Base-by-base conservation (phyloP, 2,888 invertebrate genomes). In the Plagodis pulveraria region DNA sequence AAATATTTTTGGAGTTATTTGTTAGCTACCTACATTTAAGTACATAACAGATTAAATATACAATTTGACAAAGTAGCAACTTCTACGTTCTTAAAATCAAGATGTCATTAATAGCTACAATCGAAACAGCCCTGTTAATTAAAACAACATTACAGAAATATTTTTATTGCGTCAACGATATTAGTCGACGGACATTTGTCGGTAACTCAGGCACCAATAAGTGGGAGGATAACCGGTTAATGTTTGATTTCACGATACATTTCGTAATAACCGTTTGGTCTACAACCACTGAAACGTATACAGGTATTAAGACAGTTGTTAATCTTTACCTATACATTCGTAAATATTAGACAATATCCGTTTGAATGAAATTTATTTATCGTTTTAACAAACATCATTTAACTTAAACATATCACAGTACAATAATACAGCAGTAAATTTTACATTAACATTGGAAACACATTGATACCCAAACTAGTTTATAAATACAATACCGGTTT, bases 191-290 rank as follows among this genome's bases (percentile, higher is more conserved):
- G 52, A 49, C 45, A 49, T 51, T 51, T 36, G 44, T 35, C 11
- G 41, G 48, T 49, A 38, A 38, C 38, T 46, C 33, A 9, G 49
- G 56, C 56, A 46, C 44, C 48, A 40, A 36, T 51, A 56, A 56
- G 60, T 61, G 60, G 60, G 65, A 62, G 69, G 65, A 66, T 61
- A 63, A 66, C 70, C 69, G 66, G 66, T 58, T 57, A 43, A 50
- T 50, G 70, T 73, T 70, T 76, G 83, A 85, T 85, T 86, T 86
- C 83, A 81, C 80, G 84, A 81, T 77, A 77, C 69, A 81, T 84
- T 87, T 84, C 75, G 74, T 80, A 84, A 85, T 65, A 69, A 74
- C 69, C 77, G 74, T 76, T 74, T 56, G 70, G 67, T 72, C 69
- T 53, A 72, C 68, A 70, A 69, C 61, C 56, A 52, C 66, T 65